Evolutionary conservation across 2,113 vertebrate genomes (phyloP), one percentile per base, ranked within the genome.

Genomic region (Noctilio leporinus): DNA sequence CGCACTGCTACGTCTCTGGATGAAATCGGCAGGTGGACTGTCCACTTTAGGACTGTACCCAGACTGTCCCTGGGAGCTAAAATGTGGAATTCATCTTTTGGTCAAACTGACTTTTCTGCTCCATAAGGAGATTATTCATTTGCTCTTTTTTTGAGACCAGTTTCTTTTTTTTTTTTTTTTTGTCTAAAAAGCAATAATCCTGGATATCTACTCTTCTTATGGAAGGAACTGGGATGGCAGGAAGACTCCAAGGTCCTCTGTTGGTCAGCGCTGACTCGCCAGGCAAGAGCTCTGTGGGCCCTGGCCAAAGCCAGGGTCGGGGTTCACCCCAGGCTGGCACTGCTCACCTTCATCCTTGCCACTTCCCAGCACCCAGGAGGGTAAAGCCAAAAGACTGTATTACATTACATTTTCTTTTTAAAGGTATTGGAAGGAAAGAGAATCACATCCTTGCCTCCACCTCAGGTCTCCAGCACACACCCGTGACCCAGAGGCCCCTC

Each of bases 201-300:
- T 89, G n/a, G 26, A 59, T 19, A 69, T 16, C 26, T 26, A 30
- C 8, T 62, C 62, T 11, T 89, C 22, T 84, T 40, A 75, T 57
- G 40, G 67, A 94, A 59, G 64, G 35, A 77, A 53, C 15, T 28
- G 9, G 1, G 51, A 77, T 7, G 28, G 15, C 0, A 51, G 43
- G 12, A 55, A 30, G 67, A 40, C 53, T 81, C 43, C 26, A 19
- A 22, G 45, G 59, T 38, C 67, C 28, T 59, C 5, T 0, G 15
- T 2, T 0, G 16, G 33, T n/a, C 51, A 84, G 40, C 0, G 0
- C 1, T 35, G 43, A 45, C 17, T 28, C 1, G 0, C 51, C 2
- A 4, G 51, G 47, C 24, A 28, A 26, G 4, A 73, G 45, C 17
- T 76, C 73, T 24, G 15, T 33, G 9, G 19, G 72, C 7, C 17